Percentiles rank a stretch among this genome's conserved stretches.
These are phyloP conservation scores for Ephialtes manifestator DNA, from an alignment of 2,888 invertebrate species.

Conservation along the genomic window DNA sequence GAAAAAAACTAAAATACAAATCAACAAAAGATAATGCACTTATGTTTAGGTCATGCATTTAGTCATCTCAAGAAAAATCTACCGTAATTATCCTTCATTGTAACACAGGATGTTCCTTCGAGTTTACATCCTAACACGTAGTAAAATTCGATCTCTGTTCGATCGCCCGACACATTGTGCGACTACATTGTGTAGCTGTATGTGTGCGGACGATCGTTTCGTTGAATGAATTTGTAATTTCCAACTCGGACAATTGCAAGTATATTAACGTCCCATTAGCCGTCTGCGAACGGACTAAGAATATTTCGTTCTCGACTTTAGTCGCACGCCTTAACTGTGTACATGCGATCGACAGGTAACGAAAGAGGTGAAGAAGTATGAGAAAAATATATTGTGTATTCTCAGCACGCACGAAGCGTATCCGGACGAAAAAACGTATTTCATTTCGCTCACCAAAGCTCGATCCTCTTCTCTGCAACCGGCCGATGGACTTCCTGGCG, in stretches of 20 bases:
- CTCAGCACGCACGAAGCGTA: slow-evolving; percentile 33
- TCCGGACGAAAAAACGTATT: slow-evolving; percentile 23
- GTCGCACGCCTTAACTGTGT: background rate
- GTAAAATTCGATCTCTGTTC: slow-evolving; percentile 14
- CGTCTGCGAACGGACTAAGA: slow-evolving; percentile 30
- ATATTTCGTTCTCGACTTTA: slow-evolving; percentile 13
- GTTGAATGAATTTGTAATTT: slow-evolving; percentile 62
- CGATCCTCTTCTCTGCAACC: slow-evolving; percentile 81
- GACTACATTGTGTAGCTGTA: slow-evolving; percentile 52
- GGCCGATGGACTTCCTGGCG: slow-evolving; percentile 80
- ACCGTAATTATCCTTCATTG: background rate
- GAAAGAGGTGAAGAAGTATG: background rate
- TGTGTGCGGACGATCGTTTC: slow-evolving; percentile 48
- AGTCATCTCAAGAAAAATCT: background rate
- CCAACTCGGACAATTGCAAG: slow-evolving; percentile 15
- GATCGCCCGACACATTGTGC: slow-evolving; percentile 31
- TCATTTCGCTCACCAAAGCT: slow-evolving; percentile 50
- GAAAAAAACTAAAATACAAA: background rate
- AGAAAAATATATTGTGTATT: slow-evolving; percentile 15
- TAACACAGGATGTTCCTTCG: background rate
- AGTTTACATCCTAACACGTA: slow-evolving; percentile 26
- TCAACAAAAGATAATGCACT: background rate
- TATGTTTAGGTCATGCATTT: background rate
- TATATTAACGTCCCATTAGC: slow-evolving; percentile 47
- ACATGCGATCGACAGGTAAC: slow-evolving; percentile 37